phyloP scores from a whole-genome alignment of 2,113 vertebrate genomes.

The Hydrochoerus hydrochaeris region DNA sequence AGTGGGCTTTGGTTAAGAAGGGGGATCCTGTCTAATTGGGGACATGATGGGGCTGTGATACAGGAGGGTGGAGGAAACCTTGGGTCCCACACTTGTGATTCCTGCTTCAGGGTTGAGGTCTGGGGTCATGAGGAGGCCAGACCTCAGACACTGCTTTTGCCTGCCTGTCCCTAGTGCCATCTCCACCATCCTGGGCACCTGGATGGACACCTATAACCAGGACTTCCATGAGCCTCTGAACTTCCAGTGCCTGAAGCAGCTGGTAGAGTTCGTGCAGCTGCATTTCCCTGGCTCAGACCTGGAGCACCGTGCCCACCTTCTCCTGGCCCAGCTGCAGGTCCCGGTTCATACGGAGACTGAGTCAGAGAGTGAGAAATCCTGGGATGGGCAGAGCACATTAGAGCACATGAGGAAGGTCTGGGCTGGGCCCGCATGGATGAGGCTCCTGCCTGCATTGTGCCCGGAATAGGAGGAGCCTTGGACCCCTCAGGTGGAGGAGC shows the following conservation, averaged over 20 bases:
- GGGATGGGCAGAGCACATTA: too few species aligned
- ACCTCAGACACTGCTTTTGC: not conserved
- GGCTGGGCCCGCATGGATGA: rapidly evolving
- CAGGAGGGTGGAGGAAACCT: too few species aligned
- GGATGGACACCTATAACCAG: constrained; percentile 91
- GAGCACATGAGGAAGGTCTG: rapidly evolving
- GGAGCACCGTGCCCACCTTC: constrained; percentile 94
- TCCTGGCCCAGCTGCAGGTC: constrained; percentile 94
- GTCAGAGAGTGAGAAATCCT: constrained; percentile 86
- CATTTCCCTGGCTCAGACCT: constrained; percentile 95
- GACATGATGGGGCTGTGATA: rapidly evolving
- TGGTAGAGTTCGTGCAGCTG: constrained; percentile 93
- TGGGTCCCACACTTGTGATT: not conserved
- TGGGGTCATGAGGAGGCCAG: not conserved
- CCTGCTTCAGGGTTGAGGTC: not conserved
- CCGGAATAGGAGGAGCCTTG: not conserved
- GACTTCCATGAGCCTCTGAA: constrained; percentile 94
- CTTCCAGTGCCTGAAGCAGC: constrained; percentile 93
- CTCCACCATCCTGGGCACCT: constrained; percentile 97
- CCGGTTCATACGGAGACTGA: constrained; percentile 89
- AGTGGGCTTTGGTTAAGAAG: constrained; percentile 70
- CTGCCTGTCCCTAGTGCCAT: constrained; percentile 88
- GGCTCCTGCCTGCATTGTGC: not conserved
- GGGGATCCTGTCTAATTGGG: not conserved
- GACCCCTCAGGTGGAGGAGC: rapidly evolving